Evolutionary conservation across 23 tunicate genomes (phyloP).

Genomic region (Oikopleura albicans): DNA sequence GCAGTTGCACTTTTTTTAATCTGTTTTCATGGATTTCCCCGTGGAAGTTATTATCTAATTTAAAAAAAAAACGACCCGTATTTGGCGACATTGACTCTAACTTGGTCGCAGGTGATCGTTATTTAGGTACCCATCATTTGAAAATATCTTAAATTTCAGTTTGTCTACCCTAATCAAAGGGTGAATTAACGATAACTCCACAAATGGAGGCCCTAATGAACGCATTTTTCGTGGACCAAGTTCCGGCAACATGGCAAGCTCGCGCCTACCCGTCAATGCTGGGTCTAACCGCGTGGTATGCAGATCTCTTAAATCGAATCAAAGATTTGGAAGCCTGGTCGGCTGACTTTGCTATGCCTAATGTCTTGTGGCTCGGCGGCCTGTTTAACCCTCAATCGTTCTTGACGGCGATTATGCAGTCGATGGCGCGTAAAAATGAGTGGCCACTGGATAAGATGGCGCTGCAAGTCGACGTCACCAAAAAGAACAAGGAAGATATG

Average conservation of each 20-base stretch:
- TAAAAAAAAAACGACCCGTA: too few species aligned
- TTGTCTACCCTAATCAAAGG: too few species aligned
- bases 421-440: constrained; percentile 98
- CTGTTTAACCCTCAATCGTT: constrained; percentile 95
- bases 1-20: too few species aligned
- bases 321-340: constrained; percentile 95
- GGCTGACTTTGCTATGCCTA: constrained; percentile 70
- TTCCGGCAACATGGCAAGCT: constrained; percentile 76
- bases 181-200: constrained; percentile 80
- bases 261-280: constrained; percentile 89
- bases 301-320: constrained; percentile 60
- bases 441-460: constrained; percentile 99
- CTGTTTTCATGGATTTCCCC: too few species aligned
- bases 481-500: constrained; percentile 86
- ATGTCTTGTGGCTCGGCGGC: constrained; percentile 88
- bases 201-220: constrained; percentile 85
- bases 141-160: too few species aligned
- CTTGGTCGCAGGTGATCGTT: too few species aligned
- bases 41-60: too few species aligned
- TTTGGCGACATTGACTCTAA: too few species aligned
- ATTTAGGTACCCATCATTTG: too few species aligned
- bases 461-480: constrained; percentile 75
- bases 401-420: constrained; percentile 98
- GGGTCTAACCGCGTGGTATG: constrained; percentile 88
- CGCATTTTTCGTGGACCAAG: constrained; percentile 57